Evolutionary conservation across 2,797 vertebrate species (phyloP).

Genomic region (Erithacus rubecula): DNA sequence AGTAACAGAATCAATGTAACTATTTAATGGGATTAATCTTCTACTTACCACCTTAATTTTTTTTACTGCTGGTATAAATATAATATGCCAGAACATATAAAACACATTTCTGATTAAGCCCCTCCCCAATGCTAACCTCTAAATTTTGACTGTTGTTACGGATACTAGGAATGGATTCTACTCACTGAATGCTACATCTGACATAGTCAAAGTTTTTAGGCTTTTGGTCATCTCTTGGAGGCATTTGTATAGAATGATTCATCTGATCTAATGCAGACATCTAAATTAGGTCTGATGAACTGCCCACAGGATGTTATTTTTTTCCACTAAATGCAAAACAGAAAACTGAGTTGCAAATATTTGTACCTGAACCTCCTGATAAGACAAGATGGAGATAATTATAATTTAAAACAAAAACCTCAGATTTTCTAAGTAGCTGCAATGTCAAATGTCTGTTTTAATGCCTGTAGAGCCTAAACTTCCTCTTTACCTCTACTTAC

Average conservation of each 20-base stretch:
- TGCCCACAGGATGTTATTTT: neutral
- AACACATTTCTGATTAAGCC: neutral
- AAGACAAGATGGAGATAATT: neutral
- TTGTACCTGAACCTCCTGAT: neutral
- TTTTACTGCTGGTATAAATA: neutral
- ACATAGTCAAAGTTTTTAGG: neutral
- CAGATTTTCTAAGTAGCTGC: neutral
- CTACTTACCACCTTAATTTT: neutral
- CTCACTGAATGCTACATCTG: neutral
- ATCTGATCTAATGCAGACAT: neutral
- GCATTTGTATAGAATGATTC: conserved; percentile 6
- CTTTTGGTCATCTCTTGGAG: neutral
- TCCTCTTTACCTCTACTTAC: neutral
- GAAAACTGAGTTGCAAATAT: neutral
- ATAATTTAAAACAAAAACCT: neutral
- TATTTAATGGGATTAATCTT: neutral
- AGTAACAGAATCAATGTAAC: neutral
- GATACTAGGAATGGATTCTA: neutral
- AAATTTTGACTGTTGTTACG: neutral
- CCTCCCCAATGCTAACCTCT: neutral
- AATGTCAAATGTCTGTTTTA: neutral
- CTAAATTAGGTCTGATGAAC: neutral
- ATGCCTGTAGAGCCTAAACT: neutral
- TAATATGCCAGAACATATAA: neutral
- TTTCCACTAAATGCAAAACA: neutral